phyloP scores from a whole-genome alignment of 2,113 vertebrate species.

The Otus sunia region DNA sequence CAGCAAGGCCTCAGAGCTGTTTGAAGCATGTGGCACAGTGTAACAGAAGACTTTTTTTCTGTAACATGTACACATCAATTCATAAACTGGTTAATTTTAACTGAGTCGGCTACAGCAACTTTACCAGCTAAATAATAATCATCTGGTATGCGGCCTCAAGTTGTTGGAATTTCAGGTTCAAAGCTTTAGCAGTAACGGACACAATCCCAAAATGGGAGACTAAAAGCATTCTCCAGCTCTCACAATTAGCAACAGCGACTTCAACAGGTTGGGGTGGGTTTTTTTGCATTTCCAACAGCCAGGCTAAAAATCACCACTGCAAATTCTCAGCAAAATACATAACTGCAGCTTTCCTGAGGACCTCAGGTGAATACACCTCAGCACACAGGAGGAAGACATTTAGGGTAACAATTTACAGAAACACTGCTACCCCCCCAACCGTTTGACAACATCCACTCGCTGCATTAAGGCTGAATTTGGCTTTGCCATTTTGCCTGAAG shows the following conservation, averaged over 20 bases:
- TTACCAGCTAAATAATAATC: not conserved
- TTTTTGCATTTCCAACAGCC: not conserved
- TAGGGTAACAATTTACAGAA: not conserved
- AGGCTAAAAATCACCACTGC: not conserved
- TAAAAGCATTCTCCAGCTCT: not conserved
- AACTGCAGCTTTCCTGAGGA: not conserved
- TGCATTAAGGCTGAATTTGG: constrained; percentile 22
- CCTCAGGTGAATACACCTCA: not conserved
- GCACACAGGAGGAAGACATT: not conserved
- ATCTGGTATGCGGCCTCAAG: not conserved
- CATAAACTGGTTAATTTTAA: not conserved
- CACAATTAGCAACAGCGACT: rapidly evolving
- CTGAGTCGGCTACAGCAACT: not conserved
- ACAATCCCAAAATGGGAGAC: not conserved
- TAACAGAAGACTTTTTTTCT: not conserved
- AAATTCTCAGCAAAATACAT: not conserved
- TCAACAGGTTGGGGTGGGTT: not conserved
- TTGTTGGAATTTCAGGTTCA: not conserved
- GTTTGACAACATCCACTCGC: not conserved
- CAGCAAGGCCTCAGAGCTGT: not conserved
- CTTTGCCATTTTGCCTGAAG: not conserved
- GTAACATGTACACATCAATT: rapidly evolving
- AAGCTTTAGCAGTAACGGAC: not conserved
- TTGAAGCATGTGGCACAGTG: not conserved
- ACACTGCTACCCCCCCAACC: not conserved